A percentile compares a stretch with the other conserved stretches of the same genome.
Conservation (phyloP, 2,888 invertebrate species). For the Oscheius sp. region DNA sequence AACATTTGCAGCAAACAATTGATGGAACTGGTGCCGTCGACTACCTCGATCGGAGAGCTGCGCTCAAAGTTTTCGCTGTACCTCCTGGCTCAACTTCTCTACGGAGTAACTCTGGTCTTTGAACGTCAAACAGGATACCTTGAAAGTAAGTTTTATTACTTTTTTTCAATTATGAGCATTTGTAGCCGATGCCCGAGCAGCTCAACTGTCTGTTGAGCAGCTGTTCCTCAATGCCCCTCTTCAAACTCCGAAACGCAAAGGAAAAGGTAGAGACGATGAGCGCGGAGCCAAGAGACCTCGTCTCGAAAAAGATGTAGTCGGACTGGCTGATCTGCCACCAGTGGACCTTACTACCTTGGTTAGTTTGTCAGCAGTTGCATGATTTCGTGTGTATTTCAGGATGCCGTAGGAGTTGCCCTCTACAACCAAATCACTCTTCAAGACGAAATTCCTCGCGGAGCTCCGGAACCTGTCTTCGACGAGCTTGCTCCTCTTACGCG, state of each 20-base stretch:
- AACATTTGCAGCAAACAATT: conserved; percentile 16
- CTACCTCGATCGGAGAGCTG: neutral
- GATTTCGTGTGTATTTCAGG: conserved; percentile 5
- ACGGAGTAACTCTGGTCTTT: neutral
- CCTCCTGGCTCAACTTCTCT: conserved; percentile 16
- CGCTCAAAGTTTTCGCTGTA: conserved; percentile 24
- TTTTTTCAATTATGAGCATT: neutral
- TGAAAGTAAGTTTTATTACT: conserved; percentile 4
- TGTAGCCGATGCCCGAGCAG: neutral
- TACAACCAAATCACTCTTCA: conserved; percentile 25
- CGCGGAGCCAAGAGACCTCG: neutral
- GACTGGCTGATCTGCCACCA: neutral
- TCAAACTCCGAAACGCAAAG: neutral
- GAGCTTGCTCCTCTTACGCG: no score
- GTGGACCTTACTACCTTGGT: neutral
- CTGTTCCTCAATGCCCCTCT: neutral
- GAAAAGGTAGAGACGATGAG: conserved; percentile 6
- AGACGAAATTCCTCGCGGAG: conserved; percentile 14
- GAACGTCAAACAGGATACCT: conserved; percentile 18
- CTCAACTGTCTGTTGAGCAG: neutral
- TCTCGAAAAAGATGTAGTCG: neutral
- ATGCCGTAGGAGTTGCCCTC: conserved; percentile 9
- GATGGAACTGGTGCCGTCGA: neutral
- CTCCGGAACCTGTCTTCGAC: neutral
- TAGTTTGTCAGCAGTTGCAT: neutral